Base-by-base conservation (phyloP, 2,113 vertebrate genomes). In the Eulacestoma nigropectus region DNA sequence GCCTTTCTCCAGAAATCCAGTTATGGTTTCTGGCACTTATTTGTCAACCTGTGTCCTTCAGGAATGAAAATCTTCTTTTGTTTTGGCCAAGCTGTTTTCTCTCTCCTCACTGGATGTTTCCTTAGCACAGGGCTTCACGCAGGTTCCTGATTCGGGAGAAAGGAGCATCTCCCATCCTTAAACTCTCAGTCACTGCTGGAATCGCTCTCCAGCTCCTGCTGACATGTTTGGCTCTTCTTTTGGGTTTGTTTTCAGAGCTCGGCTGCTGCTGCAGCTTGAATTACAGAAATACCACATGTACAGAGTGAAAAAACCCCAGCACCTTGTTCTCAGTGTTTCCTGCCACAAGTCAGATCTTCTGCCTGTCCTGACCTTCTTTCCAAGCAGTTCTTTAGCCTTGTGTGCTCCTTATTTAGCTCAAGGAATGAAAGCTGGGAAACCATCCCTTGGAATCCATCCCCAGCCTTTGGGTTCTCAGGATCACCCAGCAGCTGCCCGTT, bases 231-330 rank as follows among this genome's bases (percentile, higher is more conserved):
- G 68, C 79, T 92, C 79, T 50, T 81, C 68, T 47, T 60, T 83
- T 57, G 50, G 63, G 81, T 94, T 93, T 91, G 55, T 85, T 90
- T 94, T 41, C 75, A 77, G 82, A 94, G 49, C 62, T 83, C 70
- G 75, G 50, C 91, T 80, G 78, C 84, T 78, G 81, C 68, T 70
- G 65, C 26, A 91, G 39, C 49, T 73, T n/a, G 64, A 90, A 39
- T 86, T 81, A n/a, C 79, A 94, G 60, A 93, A 91, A 55, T 50
- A 86, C 35, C 80, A 79, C 80, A 75, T 47, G 70, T 53, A 68
- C 52, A 46, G 44, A n/a, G n/a, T n/a, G 11, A 13, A 25, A 27
- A 77, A 57, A 46, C 10, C 18, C 13, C 49, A 59, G 11, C 7
- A 68, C 62, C 56, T 62, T 65, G n/a, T 87, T 93, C 81, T 95